Percentiles rank a stretch among this genome's conserved stretches.
Conservation (phyloP, 1,140 invertebrate genomes). For the Uloborus diversus region DNA sequence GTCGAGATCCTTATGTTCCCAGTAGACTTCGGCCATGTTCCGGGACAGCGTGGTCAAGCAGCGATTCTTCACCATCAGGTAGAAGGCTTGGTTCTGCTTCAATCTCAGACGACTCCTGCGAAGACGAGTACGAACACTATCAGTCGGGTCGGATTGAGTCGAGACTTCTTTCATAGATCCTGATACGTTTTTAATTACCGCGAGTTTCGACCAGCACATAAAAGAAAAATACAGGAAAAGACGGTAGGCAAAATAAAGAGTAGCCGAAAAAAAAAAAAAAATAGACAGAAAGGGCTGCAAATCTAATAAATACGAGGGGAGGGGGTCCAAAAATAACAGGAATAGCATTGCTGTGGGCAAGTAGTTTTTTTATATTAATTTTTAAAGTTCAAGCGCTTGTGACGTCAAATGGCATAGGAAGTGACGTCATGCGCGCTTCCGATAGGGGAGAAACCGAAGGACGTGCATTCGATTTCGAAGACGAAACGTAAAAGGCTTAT, state of each 20-base stretch:
- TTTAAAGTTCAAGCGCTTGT: too few relatives aligned
- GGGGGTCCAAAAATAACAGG: too few relatives aligned
- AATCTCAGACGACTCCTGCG: constrained; percentile 22
- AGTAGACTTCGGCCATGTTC: constrained; percentile 25
- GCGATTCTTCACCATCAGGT: constrained; percentile 33
- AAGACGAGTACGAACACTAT: background rate
- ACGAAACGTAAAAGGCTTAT: too few relatives aligned
- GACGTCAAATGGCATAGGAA: too few relatives aligned
- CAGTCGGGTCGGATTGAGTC: too few relatives aligned
- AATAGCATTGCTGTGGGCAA: too few relatives aligned
- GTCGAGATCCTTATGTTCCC: constrained; percentile 27
- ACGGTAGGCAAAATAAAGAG: background rate
- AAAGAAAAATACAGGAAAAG: background rate
- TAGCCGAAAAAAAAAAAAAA: background rate
- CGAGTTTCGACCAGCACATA: background rate
- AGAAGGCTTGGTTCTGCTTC: constrained; percentile 26
- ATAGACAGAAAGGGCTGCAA: background rate
- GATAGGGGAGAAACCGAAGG: too few relatives aligned
- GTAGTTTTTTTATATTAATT: too few relatives aligned
- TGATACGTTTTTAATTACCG: background rate
- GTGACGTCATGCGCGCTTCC: too few relatives aligned
- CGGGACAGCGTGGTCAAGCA: constrained; percentile 9
- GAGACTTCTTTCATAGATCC: background rate
- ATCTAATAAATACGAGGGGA: too few relatives aligned
- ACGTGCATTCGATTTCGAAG: too few relatives aligned